Percentiles rank a stretch among this genome's conserved stretches.
phyloP scores from a whole-genome alignment of 2,113 vertebrate genomes.

The Nettapus auritus region DNA sequence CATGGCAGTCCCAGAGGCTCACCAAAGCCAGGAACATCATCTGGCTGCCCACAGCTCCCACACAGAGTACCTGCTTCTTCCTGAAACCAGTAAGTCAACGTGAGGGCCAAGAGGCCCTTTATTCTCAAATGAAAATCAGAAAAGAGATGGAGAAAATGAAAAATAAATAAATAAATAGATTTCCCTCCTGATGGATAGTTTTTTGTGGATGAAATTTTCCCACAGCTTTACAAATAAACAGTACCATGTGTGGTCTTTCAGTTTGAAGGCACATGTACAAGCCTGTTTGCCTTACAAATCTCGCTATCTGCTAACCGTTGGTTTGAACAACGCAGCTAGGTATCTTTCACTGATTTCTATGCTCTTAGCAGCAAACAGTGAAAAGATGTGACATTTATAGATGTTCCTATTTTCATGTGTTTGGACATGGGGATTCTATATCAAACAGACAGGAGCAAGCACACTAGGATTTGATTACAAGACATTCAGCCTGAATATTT shows the following conservation, averaged over 20 bases:
- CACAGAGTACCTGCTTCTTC: background rate
- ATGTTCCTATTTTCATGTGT: constrained; percentile 49
- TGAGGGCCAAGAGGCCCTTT: background rate
- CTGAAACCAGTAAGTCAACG: rapidly evolving
- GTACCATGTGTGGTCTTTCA: rapidly evolving
- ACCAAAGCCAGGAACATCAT: rapidly evolving
- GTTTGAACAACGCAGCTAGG: background rate
- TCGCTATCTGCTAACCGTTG: background rate
- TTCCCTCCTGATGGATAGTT: background rate
- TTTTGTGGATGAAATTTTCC: background rate
- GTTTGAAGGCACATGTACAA: background rate
- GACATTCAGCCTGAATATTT: background rate
- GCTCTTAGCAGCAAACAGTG: background rate
- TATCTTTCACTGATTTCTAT: background rate
- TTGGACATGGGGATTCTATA: background rate
- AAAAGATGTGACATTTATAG: constrained; percentile 44
- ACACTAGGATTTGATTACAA: background rate
- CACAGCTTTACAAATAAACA: background rate
- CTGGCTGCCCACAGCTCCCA: background rate
- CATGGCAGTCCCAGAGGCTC: background rate
- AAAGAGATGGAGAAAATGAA: background rate
- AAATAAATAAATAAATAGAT: background rate
- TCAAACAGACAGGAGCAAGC: background rate
- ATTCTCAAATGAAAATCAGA: background rate
- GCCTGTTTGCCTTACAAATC: background rate